These are phyloP conservation scores for Pyrocephalus nanus DNA, from an alignment of 2,797 vertebrate genomes.

Conservation along the genomic window DNA sequence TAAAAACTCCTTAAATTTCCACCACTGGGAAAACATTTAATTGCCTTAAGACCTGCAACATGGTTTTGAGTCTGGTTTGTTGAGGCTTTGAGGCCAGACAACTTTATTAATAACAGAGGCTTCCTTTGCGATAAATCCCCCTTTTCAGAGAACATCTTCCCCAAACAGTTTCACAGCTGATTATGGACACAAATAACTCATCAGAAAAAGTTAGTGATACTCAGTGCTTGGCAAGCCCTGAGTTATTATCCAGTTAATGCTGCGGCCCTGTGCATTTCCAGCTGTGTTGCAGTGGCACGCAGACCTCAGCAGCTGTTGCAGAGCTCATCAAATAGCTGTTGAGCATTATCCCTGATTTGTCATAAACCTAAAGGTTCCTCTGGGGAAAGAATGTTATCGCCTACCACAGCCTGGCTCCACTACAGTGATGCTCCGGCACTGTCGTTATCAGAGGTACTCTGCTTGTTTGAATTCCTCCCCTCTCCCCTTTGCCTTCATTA, in stretches of 20 bases:
- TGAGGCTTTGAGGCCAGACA: not conserved
- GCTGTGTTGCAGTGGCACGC: slow-evolving; percentile 55
- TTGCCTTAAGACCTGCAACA: not conserved
- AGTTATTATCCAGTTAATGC: slow-evolving; percentile 62
- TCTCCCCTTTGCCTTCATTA: not conserved
- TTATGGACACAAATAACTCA: slow-evolving; percentile 60
- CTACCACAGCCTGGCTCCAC: not conserved
- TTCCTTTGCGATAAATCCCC: slow-evolving; percentile 47
- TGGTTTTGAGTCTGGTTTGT: not conserved
- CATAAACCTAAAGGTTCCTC: slow-evolving; percentile 59
- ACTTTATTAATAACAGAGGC: not conserved
- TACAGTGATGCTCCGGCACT: not conserved
- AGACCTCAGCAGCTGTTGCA: slow-evolving; percentile 61
- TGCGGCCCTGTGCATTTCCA: slow-evolving; percentile 43
- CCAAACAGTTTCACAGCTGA: slow-evolving; percentile 47
- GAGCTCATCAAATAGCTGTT: slow-evolving; percentile 68
- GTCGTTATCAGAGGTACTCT: not conserved
- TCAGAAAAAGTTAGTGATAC: slow-evolving; percentile 47
- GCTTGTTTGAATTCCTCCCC: slow-evolving; percentile 8
- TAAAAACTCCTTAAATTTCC: not conserved
- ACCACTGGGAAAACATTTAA: not conserved
- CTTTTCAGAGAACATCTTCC: slow-evolving; percentile 29
- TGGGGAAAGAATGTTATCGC: slow-evolving; percentile 32
- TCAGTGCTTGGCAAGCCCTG: slow-evolving; percentile 36
- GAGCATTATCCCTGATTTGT: slow-evolving; percentile 65